Base-by-base conservation (phyloP, 2,797 vertebrate species). In the Paratrypauchen microcephalus region DNA sequence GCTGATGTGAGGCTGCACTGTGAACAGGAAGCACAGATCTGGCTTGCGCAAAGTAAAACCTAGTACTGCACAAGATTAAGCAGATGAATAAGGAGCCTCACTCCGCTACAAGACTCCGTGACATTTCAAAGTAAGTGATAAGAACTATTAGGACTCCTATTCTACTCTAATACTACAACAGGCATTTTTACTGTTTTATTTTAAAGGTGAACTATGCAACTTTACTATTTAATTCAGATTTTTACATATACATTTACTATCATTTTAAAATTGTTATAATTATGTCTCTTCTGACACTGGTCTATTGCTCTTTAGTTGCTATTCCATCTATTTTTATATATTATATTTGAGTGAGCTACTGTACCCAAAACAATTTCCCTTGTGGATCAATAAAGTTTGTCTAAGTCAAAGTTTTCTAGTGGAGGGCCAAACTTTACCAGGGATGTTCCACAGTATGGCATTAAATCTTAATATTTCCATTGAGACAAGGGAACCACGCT, bases 31-130 rank as follows among this genome's bases (percentile, higher is more conserved):
- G 57, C 74, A 73, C 70, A 55, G n/a, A 52, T 69, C 66, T 72
- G 55, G 61, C 1, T 61, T 68, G 65, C 72, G 78, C 52, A 70
- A 73, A 74, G 70, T 68, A 83, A 82, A 72, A 83, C 77, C 56
- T 48, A 13, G n/a, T 61, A 68, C 59, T 74, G 54, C 73, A 72
- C 72, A 67, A 83, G 41, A 72, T 70, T 66, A 61, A 60, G 69
- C 65, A 66, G 64, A 48, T 0, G 16, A 57, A 62, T 47, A 36
- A 69, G 75, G 73, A 75, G 76, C 80, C 50, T 39, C 55, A 67
- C 72, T 68, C 76, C 72, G 30, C 60, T 55, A 73, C 71, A 82
- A 87, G 88, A 32, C 58, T 30, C 0, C 30, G 16, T 16, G 2
- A 28, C 13, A 58, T 24, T 24, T 56, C 41, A 15, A 56, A 26